phyloP scores from a whole-genome alignment of 2,888 invertebrate genomes.

The Drosophila flavopinicola region DNA sequence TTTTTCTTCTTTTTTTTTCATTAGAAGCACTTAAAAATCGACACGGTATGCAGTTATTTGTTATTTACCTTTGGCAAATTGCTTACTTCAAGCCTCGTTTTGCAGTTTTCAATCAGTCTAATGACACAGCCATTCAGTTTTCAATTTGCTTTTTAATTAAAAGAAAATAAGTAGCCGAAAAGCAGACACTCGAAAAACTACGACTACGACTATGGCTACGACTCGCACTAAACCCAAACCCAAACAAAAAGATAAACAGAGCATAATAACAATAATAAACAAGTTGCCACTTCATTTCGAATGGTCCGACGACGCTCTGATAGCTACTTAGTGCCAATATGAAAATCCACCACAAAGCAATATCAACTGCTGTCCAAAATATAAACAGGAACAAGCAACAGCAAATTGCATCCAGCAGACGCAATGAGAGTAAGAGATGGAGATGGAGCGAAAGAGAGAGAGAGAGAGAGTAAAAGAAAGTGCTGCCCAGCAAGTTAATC shows the following conservation, averaged over 20 bases:
- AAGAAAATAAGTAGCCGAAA: constrained; percentile 66
- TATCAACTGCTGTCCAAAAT: constrained; percentile 46
- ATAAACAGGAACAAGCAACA: constrained; percentile 50
- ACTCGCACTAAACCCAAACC: constrained; percentile 37
- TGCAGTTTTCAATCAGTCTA: constrained; percentile 70
- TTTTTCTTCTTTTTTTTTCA: constrained; percentile 39
- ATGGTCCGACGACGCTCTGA: constrained; percentile 61
- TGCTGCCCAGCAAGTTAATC: constrained; percentile 57
- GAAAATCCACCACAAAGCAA: constrained; percentile 68
- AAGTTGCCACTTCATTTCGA: constrained; percentile 77
- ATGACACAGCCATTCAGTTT: constrained; percentile 60
- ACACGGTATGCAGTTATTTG: constrained; percentile 73
- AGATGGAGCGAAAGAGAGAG: not conserved
- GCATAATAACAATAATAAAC: constrained; percentile 77
- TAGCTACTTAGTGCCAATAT: constrained; percentile 74
- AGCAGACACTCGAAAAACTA: constrained; percentile 47
- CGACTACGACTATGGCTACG: constrained; percentile 2
- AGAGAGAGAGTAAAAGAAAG: not conserved
- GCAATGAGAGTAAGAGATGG: not conserved
- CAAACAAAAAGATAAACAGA: constrained; percentile 57
- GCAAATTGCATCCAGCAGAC: not conserved
- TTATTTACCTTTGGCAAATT: constrained; percentile 72
- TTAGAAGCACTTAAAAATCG: constrained; percentile 76
- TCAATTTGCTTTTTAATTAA: constrained; percentile 76
- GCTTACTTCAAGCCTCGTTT: constrained; percentile 60